Evolutionary conservation across 2,888 invertebrate species (phyloP), one percentile per base, ranked within the genome.

Genomic region (Glaucopsyche alexis): DNA sequence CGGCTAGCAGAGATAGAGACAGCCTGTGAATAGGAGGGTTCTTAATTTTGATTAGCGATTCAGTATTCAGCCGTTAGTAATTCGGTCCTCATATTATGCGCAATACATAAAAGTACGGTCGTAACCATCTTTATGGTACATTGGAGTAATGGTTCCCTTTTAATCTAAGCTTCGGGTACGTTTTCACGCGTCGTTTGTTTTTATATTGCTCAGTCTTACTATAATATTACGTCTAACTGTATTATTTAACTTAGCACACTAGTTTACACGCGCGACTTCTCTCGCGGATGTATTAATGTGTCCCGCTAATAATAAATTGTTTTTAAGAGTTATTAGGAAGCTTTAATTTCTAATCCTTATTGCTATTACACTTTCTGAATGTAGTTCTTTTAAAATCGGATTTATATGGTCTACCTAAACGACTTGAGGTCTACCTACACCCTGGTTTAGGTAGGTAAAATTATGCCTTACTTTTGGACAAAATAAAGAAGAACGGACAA

Each of bases 101-200:
- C 29, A 60, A 13, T 60, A 29, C 60, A 29, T 60, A 29, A 60
- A 60, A 60, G 29, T 29, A 74, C 19, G 11, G 9, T 49, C 45
- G 69, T 69, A 69, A 29, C 47, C 64, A 65, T 65, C 19, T 49
- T 49, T 69, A 69, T 69, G 47, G 69, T 49, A 69, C 49, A 49
- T 47, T 29, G 69, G 47, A 69, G 69, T 69, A 49, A 69, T 49
- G 49, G 29, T 47, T 29, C 47, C 69, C 69, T 69, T 69, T 49
- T 69, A 69, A 69, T 69, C 69, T 69, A 66, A 66, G 42, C 69
- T 47, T 69, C 47, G 47, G 69, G 69, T 45, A 29, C 49, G 19
- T 47, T 67, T 69, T 49, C 60, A 69, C 49, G 69, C 69, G 49
- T 49, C 69, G 69, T 69, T 69, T 19, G 49, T 49, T 69, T 69